Base-by-base conservation (phyloP, 2,888 invertebrate genomes). In the Lasius platythorax region DNA sequence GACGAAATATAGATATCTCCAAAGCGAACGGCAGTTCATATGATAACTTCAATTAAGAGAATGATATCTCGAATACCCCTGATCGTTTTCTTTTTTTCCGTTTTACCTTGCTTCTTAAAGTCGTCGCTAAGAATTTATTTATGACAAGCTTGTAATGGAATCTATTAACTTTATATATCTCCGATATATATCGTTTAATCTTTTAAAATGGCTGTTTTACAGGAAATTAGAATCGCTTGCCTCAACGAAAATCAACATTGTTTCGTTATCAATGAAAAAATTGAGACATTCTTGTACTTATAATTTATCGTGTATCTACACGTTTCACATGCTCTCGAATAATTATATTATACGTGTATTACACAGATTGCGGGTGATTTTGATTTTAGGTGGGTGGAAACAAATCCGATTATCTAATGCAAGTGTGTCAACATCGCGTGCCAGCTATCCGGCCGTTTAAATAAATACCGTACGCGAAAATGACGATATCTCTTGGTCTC, bases 1-100 rank as follows among this genome's bases (percentile, higher is more conserved):
- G 9, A 61, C 61, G 72, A 81, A 81, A 81, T 81, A 81, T 81
- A 81, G 79, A 81, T 61, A 72, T 81, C 73, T 61, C 23, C 46
- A 6, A 46, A 28, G 79, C 61, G 72, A 72, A 61, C 37, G 61
- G 73, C 61, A 72, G 61, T 61, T 70, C 18, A 72, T 81, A 46
- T 61, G 61, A 81, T 72, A 81, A 81, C 28, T 72, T 61, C n/a
- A 81, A 81, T 72, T 81, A 81, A 81, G 46, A 72, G 46, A 72
- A 46, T 61, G 9, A 46, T 67, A 37, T 61, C 33, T 30, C 23
- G 72, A 43, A 37, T 72, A 58, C 11, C 37, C 11, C 37, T 5
- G 61, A 61, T 58, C n/a, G 53, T 46, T 53, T 23, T 28, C 28
- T 23, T 61, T 56, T 28, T 23, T 23, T 23, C 8, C 23, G 8